These are phyloP conservation scores for Maccullochella peelii DNA, from an alignment of 2,113 vertebrate species.

Conservation along the genomic window DNA sequence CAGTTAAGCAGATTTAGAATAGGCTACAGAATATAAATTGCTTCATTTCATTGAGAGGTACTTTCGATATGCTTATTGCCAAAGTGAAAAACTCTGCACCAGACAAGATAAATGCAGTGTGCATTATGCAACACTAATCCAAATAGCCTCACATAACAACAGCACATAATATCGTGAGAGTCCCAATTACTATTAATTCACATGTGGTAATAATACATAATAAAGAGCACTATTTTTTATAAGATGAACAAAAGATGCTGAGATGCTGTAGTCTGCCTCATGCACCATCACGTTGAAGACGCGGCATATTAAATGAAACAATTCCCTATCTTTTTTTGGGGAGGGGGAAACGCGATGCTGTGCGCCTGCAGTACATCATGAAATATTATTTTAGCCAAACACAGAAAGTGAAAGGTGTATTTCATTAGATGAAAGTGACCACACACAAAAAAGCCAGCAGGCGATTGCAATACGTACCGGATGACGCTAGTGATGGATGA, in stretches of 20 bases:
- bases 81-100: constrained; percentile 58
- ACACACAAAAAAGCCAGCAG: constrained; percentile 25
- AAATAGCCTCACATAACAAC: not conserved
- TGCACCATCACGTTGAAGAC: constrained; percentile 69
- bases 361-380: constrained; percentile 6
- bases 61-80: constrained; percentile 25
- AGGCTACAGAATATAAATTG: not conserved
- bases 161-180: not conserved
- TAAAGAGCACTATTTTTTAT: constrained; percentile 32
- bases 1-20: not conserved
- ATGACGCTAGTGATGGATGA: constrained; percentile 79
- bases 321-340: not conserved
- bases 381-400: not conserved
- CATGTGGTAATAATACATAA: constrained; percentile 6
- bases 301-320: constrained; percentile 60
- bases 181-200: constrained; percentile 3
- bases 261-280: constrained; percentile 55
- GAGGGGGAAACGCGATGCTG: not conserved
- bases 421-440: constrained; percentile 35
- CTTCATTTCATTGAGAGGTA: constrained; percentile 19
- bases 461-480: constrained; percentile 80
- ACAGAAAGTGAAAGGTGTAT: constrained; percentile 11
- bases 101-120: constrained; percentile 42
- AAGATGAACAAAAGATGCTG: constrained; percentile 67
- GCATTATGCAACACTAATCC: constrained; percentile 38